Conservation (phyloP, 2,888 invertebrate species). For the Erannis defoliaria region DNA sequence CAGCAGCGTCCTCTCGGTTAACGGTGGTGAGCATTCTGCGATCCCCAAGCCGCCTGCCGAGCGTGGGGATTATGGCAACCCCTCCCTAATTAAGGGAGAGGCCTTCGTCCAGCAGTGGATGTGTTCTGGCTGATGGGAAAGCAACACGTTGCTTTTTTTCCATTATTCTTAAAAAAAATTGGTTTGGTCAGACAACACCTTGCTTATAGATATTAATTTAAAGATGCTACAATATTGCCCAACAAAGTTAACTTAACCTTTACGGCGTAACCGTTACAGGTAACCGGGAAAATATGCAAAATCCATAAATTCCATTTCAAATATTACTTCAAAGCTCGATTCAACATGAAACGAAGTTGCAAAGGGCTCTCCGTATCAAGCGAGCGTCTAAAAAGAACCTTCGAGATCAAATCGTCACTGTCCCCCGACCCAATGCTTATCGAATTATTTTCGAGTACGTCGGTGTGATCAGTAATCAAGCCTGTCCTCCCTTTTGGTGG, state of each 20-base stretch:
- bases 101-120: no score
- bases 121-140: no score
- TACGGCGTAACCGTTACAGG: not conserved
- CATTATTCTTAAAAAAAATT: no score
- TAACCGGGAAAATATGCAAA: slow-evolving; percentile 1
- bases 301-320: slow-evolving; percentile 4
- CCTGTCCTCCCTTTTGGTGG: slow-evolving; percentile 38
- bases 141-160: no score
- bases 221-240: no score
- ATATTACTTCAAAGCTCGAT: not conserved
- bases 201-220: no score
- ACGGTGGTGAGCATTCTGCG: no score
- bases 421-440: slow-evolving; percentile 28
- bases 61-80: no score
- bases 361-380: slow-evolving; percentile 8
- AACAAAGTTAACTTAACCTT: not conserved
- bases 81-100: no score
- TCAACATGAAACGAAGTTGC: slow-evolving; percentile 12
- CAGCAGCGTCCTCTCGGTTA: no score
- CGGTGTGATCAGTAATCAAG: slow-evolving; percentile 57
- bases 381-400: slow-evolving; percentile 17
- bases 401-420: slow-evolving; percentile 32
- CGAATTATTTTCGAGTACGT: slow-evolving; percentile 44
- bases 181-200: no score
- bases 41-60: no score